A percentile compares a stretch with the other conserved stretches of the same genome.
These are phyloP conservation scores for Yasuhikotakia modesta DNA, from an alignment of 2,797 vertebrate species.

Conservation along the genomic window DNA sequence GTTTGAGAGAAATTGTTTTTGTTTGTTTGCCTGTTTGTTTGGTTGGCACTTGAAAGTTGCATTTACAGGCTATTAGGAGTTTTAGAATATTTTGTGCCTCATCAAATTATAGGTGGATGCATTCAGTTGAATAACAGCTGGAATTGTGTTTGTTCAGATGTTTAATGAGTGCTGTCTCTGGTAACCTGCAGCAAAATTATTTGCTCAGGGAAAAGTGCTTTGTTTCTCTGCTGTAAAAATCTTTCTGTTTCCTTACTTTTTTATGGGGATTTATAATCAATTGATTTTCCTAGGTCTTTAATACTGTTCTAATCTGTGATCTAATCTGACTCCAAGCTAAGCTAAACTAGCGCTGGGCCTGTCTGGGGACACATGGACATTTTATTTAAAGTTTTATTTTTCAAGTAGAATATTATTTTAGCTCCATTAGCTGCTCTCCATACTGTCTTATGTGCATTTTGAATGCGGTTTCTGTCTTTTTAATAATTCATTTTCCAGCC, in stretches of 20 bases:
- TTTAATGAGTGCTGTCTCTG: conserved; percentile 12
- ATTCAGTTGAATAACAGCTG: conserved; percentile 12
- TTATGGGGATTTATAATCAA: conserved; percentile 21
- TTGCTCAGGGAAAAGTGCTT: conserved; percentile 22
- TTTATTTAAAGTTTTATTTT: conserved; percentile 18
- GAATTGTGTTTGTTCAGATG: conserved; percentile 25
- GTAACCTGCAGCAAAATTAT: conserved; percentile 10
- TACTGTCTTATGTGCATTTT: conserved; percentile 16
- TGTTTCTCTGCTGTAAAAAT: conserved; percentile 10
- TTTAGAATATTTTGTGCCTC: conserved; percentile 7
- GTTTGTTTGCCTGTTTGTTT: too few relatives aligned
- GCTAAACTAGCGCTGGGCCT: not conserved
- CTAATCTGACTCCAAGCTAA: conserved; percentile 29
- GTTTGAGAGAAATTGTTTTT: not conserved
- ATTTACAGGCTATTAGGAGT: not conserved
- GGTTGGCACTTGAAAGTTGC: not conserved
- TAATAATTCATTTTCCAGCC: conserved; percentile 40
- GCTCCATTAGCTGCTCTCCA: conserved; percentile 18
- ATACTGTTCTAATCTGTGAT: conserved; percentile 5
- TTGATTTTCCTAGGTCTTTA: conserved; percentile 28
- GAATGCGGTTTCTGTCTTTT: conserved; percentile 15
- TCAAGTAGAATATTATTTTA: conserved; percentile 19
- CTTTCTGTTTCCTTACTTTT: conserved; percentile 16
- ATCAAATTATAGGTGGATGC: not conserved
- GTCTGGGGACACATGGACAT: conserved; percentile 37